Percentiles rank a stretch among this genome's conserved stretches.
Conservation (phyloP, 2,888 invertebrate species). For the Lasioglossum leucozonium region DNA sequence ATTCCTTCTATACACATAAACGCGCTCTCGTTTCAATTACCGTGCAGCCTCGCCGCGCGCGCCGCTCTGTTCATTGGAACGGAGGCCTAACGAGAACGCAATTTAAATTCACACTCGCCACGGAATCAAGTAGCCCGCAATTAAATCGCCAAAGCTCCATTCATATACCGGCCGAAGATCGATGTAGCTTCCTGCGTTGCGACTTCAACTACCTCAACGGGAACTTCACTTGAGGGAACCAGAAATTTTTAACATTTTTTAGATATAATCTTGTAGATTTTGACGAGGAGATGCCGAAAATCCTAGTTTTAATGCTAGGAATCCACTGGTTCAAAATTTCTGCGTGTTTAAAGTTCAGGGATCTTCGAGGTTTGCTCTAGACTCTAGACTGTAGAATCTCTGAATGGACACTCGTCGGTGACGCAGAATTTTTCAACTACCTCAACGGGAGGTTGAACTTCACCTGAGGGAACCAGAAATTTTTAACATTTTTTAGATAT, state of each 20-base stretch:
- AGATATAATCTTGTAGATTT: no score
- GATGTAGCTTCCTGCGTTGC: background rate
- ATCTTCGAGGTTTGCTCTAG: background rate
- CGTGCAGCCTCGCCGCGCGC: background rate
- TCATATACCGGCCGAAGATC: background rate
- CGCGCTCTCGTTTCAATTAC: background rate
- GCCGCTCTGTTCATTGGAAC: background rate
- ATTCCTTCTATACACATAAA: background rate
- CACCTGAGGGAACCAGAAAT: no score
- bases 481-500: no score
- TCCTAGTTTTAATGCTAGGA: no score
- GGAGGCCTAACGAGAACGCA: background rate
- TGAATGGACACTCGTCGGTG: constrained; percentile 11
- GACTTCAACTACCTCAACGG: background rate
- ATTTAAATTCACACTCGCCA: background rate
- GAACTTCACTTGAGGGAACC: no score
- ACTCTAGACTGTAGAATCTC: background rate
- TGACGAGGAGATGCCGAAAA: no score
- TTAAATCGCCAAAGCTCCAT: background rate
- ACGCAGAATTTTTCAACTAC: constrained; percentile 47
- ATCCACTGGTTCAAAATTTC: no score
- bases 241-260: no score
- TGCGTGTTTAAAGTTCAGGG: no score
- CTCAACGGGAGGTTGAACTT: background rate
- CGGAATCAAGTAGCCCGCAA: background rate